Base-by-base conservation (phyloP, 2,888 invertebrate species). In the Lycocerus yunnanus region DNA sequence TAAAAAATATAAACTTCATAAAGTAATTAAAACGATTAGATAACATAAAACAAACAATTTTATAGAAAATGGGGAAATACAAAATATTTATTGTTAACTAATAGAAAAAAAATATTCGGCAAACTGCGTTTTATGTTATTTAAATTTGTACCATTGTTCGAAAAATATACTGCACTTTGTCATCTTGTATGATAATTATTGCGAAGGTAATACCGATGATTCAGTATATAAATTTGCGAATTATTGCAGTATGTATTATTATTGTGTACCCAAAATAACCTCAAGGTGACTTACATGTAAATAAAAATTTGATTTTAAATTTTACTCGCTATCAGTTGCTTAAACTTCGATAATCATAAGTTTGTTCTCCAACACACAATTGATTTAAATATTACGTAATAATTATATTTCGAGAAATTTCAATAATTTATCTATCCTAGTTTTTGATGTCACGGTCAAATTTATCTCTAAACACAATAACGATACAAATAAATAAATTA, bases 211-310 rank as follows among this genome's bases (percentile, higher is more conserved):
- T 66, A 67, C 20, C 58, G 58, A 63, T 74, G 75, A 72, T 75
- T 72, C 75, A 77, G 76, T 77, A 79, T 73, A 75, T 77, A 76
- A 78, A 79, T 80, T 81, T 79, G 69, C 78, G 77, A 81, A 79
- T 80, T 79, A 78, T 79, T 77, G 77, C 79, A n/a, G n/a, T 43
- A 43, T 43, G n/a, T 43, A 43, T 43, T 43, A 27, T 43, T 27
- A 27, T 43, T 74, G 74, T 73, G 66, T 68, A 66, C 78, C 78
- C 77, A 74, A 81, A 81, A 81, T 81, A 81, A 76, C 75, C n/a
- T 75, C 80, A 80, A 81, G 80, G 81, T 81, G 81, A 81, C 81
- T 81, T 80, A 77, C 78, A 78, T 79, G 43, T 27, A 43, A 43
- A 43, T 43, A 20, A 63, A 20, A 20, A 63, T 18, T 10, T 16